Evolutionary conservation across 2,113 vertebrate genomes (phyloP).

Genomic region (Sporophila hypoxantha): DNA sequence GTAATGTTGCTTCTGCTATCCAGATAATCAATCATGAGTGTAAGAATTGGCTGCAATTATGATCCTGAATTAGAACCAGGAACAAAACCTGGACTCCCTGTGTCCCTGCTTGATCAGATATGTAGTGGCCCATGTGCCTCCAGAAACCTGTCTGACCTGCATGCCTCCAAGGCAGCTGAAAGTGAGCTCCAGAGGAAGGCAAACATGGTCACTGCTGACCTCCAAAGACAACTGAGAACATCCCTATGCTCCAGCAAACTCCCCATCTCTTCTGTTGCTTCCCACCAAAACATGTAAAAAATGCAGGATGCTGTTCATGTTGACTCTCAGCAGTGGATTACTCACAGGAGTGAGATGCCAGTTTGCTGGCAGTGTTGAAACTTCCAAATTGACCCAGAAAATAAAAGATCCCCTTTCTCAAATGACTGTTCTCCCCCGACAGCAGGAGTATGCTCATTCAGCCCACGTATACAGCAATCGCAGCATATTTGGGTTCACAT

Average conservation of each 20-base stretch:
- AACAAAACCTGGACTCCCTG: neutral
- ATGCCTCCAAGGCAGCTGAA: neutral
- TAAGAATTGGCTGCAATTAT: neutral
- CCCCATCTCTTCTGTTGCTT: neutral
- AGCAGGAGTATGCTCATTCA: neutral
- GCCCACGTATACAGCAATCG: neutral
- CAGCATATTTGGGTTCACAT: neutral
- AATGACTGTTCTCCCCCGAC: neutral
- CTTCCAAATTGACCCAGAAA: neutral
- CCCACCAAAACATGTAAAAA: neutral
- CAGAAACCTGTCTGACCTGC: neutral
- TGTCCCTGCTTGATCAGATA: rapidly evolving
- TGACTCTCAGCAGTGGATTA: neutral
- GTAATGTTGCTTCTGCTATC: neutral
- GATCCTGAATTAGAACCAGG: neutral
- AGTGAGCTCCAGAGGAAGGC: neutral
- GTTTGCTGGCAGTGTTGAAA: neutral
- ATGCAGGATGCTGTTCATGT: neutral
- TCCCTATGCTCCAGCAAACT: neutral
- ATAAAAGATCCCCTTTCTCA: neutral
- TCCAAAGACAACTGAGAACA: neutral
- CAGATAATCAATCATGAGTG: neutral
- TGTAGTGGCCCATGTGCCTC: rapidly evolving
- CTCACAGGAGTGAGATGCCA: neutral
- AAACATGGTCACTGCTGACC: neutral